A percentile compares a stretch with the other conserved stretches of the same genome.
phyloP scores from a whole-genome alignment of 2,113 vertebrate genomes.

The Labeo catla region DNA sequence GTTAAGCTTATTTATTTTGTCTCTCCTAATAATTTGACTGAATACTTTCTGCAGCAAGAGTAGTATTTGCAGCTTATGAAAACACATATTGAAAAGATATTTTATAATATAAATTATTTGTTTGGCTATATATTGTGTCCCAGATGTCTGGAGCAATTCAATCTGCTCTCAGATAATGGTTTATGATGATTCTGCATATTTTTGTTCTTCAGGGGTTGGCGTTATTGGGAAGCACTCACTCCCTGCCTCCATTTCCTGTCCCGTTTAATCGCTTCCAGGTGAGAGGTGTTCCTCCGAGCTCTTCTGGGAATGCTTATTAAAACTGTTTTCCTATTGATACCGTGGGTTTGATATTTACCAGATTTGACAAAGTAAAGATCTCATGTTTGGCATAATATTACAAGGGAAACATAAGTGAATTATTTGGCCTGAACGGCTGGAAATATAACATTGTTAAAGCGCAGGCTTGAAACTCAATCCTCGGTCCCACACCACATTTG shows the following conservation, averaged over 20 bases:
- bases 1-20: not conserved
- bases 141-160: constrained; percentile 66
- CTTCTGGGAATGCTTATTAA: constrained; percentile 75
- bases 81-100: not conserved
- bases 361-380: constrained; percentile 79
- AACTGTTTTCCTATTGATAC: constrained; percentile 76
- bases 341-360: constrained; percentile 76
- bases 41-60: not conserved
- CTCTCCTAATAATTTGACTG: not conserved
- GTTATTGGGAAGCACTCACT: constrained; percentile 73
- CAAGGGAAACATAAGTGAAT: constrained; percentile 75
- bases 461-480: constrained; percentile 70
- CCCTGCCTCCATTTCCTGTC: constrained; percentile 74
- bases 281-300: constrained; percentile 68
- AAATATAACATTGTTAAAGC: constrained; percentile 73
- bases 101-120: constrained; percentile 48
- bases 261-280: constrained; percentile 76
- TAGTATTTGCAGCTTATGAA: not conserved
- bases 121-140: constrained; percentile 52
- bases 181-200: constrained; percentile 76
- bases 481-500: constrained; percentile 66
- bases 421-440: constrained; percentile 71
- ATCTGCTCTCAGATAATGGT: constrained; percentile 61
- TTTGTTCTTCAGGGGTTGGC: constrained; percentile 59
- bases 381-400: constrained; percentile 80